These are phyloP conservation scores for Threskiornis aethiopicus DNA, from an alignment of 2,797 vertebrate species.

Conservation along the genomic window DNA sequence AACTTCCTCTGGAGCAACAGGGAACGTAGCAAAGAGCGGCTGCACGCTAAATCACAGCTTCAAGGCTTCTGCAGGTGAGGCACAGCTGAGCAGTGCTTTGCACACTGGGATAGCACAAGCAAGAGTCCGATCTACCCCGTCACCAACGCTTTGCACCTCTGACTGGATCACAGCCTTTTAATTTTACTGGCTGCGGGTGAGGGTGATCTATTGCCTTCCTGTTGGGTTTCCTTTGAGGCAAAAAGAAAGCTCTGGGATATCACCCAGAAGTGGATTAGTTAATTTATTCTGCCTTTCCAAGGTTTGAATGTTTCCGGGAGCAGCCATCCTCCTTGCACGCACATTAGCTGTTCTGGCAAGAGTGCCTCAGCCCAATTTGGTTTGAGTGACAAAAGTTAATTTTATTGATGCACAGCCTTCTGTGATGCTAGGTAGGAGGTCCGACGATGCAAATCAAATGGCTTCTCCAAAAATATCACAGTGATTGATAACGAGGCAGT, in stretches of 20 bases:
- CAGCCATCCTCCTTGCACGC: neutral
- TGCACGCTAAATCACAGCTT: neutral
- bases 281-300: neutral
- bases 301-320: neutral
- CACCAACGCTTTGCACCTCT: accelerated
- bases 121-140: accelerated
- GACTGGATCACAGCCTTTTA: neutral
- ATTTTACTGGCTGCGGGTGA: accelerated
- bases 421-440: constrained; percentile 62
- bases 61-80: constrained; percentile 10
- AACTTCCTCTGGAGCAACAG: constrained; percentile 18
- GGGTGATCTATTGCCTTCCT: neutral
- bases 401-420: constrained; percentile 57
- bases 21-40: neutral
- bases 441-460: constrained; percentile 44
- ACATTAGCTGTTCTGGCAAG: constrained; percentile 25
- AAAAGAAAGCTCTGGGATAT: neutral
- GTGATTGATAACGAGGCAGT: constrained; percentile 56
- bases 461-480: constrained; percentile 45
- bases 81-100: neutral
- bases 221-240: neutral
- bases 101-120: accelerated
- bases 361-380: constrained; percentile 25
- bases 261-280: neutral
- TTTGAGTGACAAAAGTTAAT: constrained; percentile 66